Conservation (phyloP, 1,140 invertebrate species). For the Aphelenchoides besseyi region DNA sequence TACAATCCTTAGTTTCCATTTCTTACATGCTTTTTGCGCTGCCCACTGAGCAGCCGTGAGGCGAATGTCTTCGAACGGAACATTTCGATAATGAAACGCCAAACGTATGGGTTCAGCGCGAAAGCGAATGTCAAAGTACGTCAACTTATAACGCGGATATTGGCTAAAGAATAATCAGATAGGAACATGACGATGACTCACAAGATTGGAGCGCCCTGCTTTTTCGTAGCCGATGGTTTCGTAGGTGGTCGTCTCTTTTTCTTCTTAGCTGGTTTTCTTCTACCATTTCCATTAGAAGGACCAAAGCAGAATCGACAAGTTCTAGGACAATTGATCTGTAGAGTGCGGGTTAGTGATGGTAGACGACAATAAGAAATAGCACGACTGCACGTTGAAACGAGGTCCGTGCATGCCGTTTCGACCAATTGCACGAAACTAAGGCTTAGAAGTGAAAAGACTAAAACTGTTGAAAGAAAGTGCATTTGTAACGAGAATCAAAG, state of each 20-base stretch:
- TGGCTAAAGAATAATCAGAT: too few relatives aligned
- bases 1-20: not conserved
- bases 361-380: not conserved
- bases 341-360: not conserved
- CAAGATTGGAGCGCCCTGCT: too few relatives aligned
- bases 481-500: too few relatives aligned
- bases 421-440: not conserved
- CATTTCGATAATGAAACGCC: constrained; percentile 23
- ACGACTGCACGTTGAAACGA: not conserved
- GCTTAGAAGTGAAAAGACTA: too few relatives aligned
- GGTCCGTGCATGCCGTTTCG: not conserved
- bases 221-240: too few relatives aligned
- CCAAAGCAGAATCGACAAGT: not conserved
- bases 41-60: constrained; percentile 12
- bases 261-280: not conserved
- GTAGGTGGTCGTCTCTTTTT: not conserved
- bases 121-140: constrained; percentile 27
- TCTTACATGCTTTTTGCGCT: constrained; percentile 9
- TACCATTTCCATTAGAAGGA: not conserved
- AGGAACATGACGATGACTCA: too few relatives aligned
- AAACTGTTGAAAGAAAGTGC: too few relatives aligned
- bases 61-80: constrained; percentile 35
- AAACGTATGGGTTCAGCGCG: constrained; percentile 32
- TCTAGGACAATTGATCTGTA: not conserved
- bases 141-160: constrained; percentile 24